These are phyloP conservation scores for Thalassoma bifasciatum DNA, from an alignment of 2,113 vertebrate genomes.

Conservation along the genomic window DNA sequence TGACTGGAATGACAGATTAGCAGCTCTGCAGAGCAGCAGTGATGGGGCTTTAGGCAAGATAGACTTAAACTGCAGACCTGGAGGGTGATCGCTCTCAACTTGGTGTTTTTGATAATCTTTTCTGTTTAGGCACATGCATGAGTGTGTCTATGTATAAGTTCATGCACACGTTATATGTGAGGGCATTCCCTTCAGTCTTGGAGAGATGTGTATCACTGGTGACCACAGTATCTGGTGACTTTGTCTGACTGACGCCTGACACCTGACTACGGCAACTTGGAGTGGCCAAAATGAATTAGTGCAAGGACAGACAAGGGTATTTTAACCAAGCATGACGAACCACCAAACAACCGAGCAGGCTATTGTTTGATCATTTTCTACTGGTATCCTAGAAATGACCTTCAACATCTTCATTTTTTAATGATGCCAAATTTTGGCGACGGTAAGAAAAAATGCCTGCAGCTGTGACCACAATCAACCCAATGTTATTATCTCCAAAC, in stretches of 20 bases:
- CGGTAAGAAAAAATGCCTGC: too few relatives aligned
- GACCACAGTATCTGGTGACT: slow-evolving; percentile 64
- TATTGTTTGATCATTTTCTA: not conserved
- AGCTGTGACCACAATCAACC: too few relatives aligned
- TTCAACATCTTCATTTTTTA: too few relatives aligned
- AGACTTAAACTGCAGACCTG: slow-evolving; percentile 29
- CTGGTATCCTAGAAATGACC: too few relatives aligned
- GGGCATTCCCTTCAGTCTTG: not conserved
- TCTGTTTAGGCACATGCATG: too few relatives aligned
- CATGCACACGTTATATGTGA: not conserved
- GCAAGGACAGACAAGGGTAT: slow-evolving; percentile 75
- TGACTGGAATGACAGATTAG: slow-evolving; percentile 63
- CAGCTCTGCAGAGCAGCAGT: slow-evolving; percentile 23
- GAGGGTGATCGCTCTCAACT: not conserved
- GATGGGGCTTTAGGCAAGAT: slow-evolving; percentile 13
- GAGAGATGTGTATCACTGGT: slow-evolving; percentile 24
- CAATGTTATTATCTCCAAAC: too few relatives aligned
- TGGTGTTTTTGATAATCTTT: not conserved
- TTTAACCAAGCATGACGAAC: slow-evolving; percentile 4
- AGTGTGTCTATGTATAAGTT: slow-evolving; percentile 5
- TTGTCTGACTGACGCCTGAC: slow-evolving; percentile 46
- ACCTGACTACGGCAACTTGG: slow-evolving; percentile 56
- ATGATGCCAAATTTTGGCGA: too few relatives aligned
- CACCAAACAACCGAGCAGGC: not conserved
- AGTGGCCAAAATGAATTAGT: slow-evolving; percentile 44